Base-by-base conservation (phyloP, 37 sponge, comb jelly and placozoan species). In the Theonella swinhoei region DNA sequence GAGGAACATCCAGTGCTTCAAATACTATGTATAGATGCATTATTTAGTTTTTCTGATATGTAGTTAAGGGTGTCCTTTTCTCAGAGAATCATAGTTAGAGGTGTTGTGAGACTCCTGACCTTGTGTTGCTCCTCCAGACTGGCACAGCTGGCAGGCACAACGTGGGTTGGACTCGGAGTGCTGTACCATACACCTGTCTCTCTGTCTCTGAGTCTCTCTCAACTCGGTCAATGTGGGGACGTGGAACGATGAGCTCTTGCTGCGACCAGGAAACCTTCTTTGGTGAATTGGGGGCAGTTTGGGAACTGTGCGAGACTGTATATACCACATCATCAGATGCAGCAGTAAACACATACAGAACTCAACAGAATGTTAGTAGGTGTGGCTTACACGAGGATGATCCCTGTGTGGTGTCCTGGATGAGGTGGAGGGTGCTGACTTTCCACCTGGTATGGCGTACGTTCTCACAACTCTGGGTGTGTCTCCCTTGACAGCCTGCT, bases 261-360 rank as follows among this genome's bases (percentile, higher is more conserved):
- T 35, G 24, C 29, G 69, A 2, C 41, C 41, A 65, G 68, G 22
- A 24, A 5, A 22, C 5, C 34, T 30, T 14, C 54, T 47, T 54
- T 31, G 47, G 3, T n/a, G 64, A 4, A 91, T 77, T 3, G 85
- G 92, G 72, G 93, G 93, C 0, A 92, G 88, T n/a, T 84, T 84
- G 24, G 85, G 93, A 3, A 84, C 80, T 3, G 85, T 79, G 17
- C 73, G 76, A 9, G 80, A 79, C 88, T 91, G 63, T 24, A 73
- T n/a, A n/a, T 1, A 30, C 5, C 7, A 80, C 3, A 28, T 68
- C 24, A 68, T 26, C 29, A 14, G 70, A 32, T 3, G 31, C 36
- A 70, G 36, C 31, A 24, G 29, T 68, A 14, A 25, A 25, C 23
- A 25, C 29, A 25, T n/a, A n/a, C n/a, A n/a, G n/a, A n/a, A n/a